phyloP scores from a whole-genome alignment of 2,797 vertebrate genomes.

The Smutsia gigantea region DNA sequence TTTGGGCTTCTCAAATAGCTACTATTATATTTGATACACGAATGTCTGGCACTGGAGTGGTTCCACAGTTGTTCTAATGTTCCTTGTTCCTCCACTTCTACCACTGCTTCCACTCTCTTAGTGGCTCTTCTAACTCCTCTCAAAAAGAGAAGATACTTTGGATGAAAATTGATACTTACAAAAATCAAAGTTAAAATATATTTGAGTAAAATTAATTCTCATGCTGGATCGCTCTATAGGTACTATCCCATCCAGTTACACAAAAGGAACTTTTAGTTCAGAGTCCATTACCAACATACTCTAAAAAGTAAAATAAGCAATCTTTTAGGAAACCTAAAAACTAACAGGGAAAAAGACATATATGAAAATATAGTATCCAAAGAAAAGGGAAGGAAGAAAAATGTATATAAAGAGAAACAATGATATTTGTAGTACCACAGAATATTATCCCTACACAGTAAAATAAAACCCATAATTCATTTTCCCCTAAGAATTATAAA shows the following conservation, averaged over 20 bases:
- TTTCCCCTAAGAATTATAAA: conserved; percentile 36
- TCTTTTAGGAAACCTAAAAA: conserved; percentile 17
- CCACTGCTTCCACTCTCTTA: background rate
- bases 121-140: background rate
- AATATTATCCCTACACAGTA: conserved; percentile 1
- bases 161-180: background rate
- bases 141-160: conserved; percentile 13
- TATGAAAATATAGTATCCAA: background rate
- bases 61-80: background rate
- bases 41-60: background rate
- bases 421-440: background rate
- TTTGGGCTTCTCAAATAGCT: conserved; percentile 83
- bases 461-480: conserved; percentile 39
- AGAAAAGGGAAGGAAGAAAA: conserved; percentile 16
- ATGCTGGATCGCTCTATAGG: background rate
- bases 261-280: conserved; percentile 39
- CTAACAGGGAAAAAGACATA: background rate
- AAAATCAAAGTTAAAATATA: conserved; percentile 52
- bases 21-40: conserved; percentile 80
- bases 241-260: background rate
- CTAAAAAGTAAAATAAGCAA: conserved; percentile 31
- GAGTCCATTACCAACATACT: background rate
- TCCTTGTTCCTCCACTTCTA: background rate
- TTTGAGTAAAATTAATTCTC: conserved; percentile 10
- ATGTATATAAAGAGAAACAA: background rate